Evolutionary conservation across 2,888 invertebrate genomes (phyloP).

Genomic region (Leucophora obtusa): DNA sequence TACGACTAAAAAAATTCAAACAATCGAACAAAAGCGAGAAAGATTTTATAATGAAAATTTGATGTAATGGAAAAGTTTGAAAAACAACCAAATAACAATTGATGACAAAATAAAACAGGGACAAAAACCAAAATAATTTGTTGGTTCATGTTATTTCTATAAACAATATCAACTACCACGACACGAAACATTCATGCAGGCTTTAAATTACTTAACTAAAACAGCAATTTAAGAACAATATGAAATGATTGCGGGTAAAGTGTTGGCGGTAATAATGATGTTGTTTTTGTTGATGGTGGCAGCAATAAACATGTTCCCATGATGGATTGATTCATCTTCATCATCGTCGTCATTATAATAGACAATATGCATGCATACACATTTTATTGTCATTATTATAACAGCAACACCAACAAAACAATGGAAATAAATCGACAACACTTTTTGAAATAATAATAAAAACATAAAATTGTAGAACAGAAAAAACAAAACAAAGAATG

Average conservation of each 20-base stretch:
- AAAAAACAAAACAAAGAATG: background rate
- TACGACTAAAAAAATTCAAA: slow-evolving; percentile 36
- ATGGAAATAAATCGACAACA: slow-evolving; percentile 26
- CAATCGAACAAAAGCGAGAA: slow-evolving; percentile 11
- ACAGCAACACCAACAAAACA: background rate
- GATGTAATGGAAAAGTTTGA: background rate
- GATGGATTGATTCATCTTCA: slow-evolving; percentile 39
- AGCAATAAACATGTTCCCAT: slow-evolving; percentile 40
- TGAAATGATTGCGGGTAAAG: background rate
- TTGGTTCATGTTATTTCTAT: slow-evolving; percentile 33
- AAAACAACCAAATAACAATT: slow-evolving; percentile 22
- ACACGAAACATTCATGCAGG: slow-evolving; percentile 13
- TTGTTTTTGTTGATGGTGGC: slow-evolving; percentile 11
- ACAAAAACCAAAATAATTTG: slow-evolving; percentile 10
- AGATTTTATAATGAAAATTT: slow-evolving; percentile 17
- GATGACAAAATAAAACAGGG: slow-evolving; percentile 26
- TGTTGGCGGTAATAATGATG: slow-evolving; percentile 7
- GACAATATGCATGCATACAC: background rate
- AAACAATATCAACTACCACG: slow-evolving; percentile 24
- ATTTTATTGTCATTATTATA: slow-evolving; percentile 15
- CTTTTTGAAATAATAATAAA: slow-evolving; percentile 30
- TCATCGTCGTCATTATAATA: slow-evolving; percentile 6
- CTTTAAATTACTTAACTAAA: slow-evolving; percentile 18
- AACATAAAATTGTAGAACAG: background rate
- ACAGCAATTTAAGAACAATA: background rate